Conservation (phyloP, 2,797 vertebrate genomes). For the Spinus pinus region DNA sequence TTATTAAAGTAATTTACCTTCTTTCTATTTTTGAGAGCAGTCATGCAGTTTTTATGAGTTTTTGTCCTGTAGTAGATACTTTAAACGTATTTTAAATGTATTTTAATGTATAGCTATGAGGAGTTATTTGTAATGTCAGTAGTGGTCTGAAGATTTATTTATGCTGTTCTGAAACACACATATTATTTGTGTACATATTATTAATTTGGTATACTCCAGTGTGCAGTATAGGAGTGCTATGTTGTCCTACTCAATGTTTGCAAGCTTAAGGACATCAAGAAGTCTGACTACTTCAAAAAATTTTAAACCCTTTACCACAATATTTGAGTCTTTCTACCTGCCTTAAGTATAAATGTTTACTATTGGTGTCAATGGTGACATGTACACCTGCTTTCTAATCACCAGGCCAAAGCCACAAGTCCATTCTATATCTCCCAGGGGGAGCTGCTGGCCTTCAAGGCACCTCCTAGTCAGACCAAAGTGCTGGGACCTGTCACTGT, state of each 20-base stretch:
- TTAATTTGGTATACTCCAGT: neutral
- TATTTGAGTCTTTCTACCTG: neutral
- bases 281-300: neutral
- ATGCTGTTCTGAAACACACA: accelerated
- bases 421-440: neutral
- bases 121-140: too few species aligned
- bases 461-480: neutral
- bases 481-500: neutral
- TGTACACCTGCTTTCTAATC: neutral
- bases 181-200: neutral
- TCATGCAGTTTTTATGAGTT: neutral
- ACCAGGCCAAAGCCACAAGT: neutral
- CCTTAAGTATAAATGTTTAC: neutral
- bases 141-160: neutral
- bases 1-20: neutral
- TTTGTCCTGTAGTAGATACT: neutral
- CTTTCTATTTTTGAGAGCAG: neutral
- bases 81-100: neutral
- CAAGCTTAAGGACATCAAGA: neutral
- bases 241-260: neutral
- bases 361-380: neutral
- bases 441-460: accelerated
- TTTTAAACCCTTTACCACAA: neutral
- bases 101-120: too few species aligned
- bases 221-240: too few species aligned